Evolutionary conservation across 64 coral and sea anemone species (phyloP), one percentile per base, ranked within the genome.

Genomic region (Stichodactyla helianthus): DNA sequence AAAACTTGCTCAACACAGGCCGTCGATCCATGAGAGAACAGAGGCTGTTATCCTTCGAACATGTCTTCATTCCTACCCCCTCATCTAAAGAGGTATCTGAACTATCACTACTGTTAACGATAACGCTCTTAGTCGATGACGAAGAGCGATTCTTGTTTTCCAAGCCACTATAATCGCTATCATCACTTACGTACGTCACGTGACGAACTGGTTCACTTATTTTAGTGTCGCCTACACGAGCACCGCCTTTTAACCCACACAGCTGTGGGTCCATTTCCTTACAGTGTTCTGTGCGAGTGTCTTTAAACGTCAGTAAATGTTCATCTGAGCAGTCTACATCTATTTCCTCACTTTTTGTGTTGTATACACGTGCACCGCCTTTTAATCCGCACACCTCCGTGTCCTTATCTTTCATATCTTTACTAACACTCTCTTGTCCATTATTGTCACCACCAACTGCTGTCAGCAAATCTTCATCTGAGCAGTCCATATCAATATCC

Each of bases 261-360:
- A 68, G 7, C 63, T 68, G n/a, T 22, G 18, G 19, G 63, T 68
- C 63, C 8, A 9, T n/a, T 68, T 7, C 19, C 9, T 23, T 20
- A 5, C 35, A 44, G 35, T 44, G 35, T 44, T 44, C 35, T 44
- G 35, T 3, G 35, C 35, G 35, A 44, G 19, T 20, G n/a, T 23
- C 63, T 68, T 68, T 20, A 68, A 79, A 79, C 11, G 77, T 54
- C 17, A 84, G 82, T 12, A 84, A 28, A 17, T 84, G 53, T 54
- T 55, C 82, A 60, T 84, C 82, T 51, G 82, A 51, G 44, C 82
- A 84, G 82, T 84, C 82, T 53, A 84, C 57, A 27, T 84, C 82
- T 51, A 52, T 20, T 10, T 68, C 63, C 63, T n/a, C 25, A 22
- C 25, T 3, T 7, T 20, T 7, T 20, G 19, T 23, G n/a, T 35